Conservation (phyloP, 2,113 vertebrate species). For the Oxyruncus cristatus region DNA sequence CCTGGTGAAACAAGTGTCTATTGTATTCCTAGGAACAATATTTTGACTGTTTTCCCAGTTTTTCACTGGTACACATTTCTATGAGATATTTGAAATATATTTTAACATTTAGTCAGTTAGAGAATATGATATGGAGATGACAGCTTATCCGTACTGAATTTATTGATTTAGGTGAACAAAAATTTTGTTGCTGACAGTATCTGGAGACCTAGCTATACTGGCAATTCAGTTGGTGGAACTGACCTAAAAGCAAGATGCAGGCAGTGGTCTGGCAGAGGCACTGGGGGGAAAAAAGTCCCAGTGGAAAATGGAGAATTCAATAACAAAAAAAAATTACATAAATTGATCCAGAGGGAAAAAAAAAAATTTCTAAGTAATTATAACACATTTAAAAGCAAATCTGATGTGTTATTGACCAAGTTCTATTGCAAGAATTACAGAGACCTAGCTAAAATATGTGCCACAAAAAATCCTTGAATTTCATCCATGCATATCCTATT, state of each 20-base stretch:
- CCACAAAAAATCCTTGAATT: not conserved
- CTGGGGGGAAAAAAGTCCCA: accelerated
- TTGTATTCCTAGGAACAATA: not conserved
- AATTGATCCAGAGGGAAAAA: not conserved
- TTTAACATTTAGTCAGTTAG: not conserved
- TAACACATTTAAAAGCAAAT: not conserved
- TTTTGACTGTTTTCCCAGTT: not conserved
- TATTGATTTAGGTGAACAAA: not conserved
- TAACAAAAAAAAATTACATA: not conserved
- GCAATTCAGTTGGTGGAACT: not conserved
- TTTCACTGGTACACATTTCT: not conserved
- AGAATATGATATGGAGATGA: not conserved
- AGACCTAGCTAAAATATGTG: not conserved
- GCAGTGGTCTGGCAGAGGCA: not conserved
- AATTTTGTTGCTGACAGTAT: not conserved
- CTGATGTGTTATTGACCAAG: not conserved
- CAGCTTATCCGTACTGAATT: not conserved
- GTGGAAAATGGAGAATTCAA: not conserved
- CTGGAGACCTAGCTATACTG: not conserved
- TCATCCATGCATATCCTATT: not conserved
- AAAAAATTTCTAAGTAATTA: not conserved
- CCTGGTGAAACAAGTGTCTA: not conserved
- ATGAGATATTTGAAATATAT: not conserved
- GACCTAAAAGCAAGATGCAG: not conserved
- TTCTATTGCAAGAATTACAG: not conserved